phyloP scores from a whole-genome alignment of 2,797 vertebrate species.

The Tapera naevia region DNA sequence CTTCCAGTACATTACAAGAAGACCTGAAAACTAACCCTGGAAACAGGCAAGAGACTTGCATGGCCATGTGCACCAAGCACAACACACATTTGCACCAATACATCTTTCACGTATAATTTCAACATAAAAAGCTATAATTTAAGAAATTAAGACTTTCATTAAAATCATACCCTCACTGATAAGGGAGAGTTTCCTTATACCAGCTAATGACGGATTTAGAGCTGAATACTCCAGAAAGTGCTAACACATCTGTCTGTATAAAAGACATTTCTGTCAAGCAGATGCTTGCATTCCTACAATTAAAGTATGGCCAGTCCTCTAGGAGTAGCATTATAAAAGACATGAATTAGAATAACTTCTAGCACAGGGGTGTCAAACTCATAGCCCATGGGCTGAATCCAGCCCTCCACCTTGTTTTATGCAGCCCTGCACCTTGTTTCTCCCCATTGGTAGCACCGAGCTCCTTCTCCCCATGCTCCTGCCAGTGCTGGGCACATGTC shows the following conservation, averaged over 20 bases:
- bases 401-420: no score
- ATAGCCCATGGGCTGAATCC: no score
- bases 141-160: not conserved
- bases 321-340: not conserved
- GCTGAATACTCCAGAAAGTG: not conserved
- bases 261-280: not conserved
- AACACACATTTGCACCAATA: not conserved
- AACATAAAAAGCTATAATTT: not conserved
- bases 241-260: not conserved
- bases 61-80: not conserved
- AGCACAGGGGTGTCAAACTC: no score
- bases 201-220: not conserved
- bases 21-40: not conserved
- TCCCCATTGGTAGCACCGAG: no score
- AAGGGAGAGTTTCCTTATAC: not conserved
- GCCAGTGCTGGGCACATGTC: no score
- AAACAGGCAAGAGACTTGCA: not conserved
- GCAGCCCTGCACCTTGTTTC: no score
- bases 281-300: not conserved
- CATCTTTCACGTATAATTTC: not conserved
- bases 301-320: not conserved
- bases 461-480: no score
- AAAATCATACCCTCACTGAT: not conserved
- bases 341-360: not conserved
- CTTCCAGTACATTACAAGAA: not conserved